A percentile compares a stretch with the other conserved stretches of the same genome.
Conservation (phyloP, 2,797 vertebrate genomes). For the Synanceia verrucosa region DNA sequence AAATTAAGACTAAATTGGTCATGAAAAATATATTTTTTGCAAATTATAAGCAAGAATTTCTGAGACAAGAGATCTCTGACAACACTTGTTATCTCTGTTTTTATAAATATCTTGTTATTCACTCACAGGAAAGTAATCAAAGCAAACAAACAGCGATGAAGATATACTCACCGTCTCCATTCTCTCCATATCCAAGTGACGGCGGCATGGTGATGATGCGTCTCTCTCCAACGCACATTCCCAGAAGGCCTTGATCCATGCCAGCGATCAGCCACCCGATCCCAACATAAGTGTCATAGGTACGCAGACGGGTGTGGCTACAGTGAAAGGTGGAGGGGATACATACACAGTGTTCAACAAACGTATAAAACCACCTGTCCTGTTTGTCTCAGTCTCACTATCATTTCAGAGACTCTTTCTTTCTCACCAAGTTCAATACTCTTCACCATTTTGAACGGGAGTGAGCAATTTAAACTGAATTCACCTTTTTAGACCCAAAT, state of each 20-base stretch:
- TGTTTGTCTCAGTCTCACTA: too few relatives aligned
- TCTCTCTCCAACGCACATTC: conserved; percentile 96
- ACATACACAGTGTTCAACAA: too few relatives aligned
- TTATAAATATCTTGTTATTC: not conserved
- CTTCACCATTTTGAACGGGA: too few relatives aligned
- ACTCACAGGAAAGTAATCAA: not conserved
- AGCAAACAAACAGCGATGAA: not conserved
- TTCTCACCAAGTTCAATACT: too few relatives aligned
- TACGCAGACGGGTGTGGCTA: conserved; percentile 96
- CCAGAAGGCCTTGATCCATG: conserved; percentile 97
- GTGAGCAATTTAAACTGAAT: too few relatives aligned
- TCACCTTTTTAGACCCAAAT: too few relatives aligned
- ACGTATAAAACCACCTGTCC: too few relatives aligned
- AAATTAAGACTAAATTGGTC: not conserved
- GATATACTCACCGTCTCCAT: conserved; percentile 89
- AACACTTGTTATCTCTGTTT: too few relatives aligned
- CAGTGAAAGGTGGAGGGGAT: not conserved
- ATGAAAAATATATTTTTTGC: not conserved
- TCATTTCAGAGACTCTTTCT: too few relatives aligned
- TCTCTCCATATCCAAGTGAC: conserved; percentile 94
- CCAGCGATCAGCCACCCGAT: conserved; percentile 99
- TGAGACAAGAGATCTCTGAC: not conserved
- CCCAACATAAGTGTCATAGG: conserved; percentile 96
- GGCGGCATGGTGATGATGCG: conserved; percentile 94
- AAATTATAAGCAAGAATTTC: too few relatives aligned